Conservation (phyloP, 2,888 invertebrate species). For the Cinara cedri region DNA sequence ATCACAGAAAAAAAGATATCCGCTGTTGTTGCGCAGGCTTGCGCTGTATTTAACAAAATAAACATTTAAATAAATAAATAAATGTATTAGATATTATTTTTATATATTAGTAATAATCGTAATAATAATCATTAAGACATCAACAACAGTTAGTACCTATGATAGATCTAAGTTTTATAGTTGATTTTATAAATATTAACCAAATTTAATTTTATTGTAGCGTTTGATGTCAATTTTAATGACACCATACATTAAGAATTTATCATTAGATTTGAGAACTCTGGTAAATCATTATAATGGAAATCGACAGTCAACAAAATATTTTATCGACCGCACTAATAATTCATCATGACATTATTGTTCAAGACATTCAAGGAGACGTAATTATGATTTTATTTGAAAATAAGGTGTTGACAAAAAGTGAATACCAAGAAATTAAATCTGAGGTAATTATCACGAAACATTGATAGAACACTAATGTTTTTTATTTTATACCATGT, state of each 20-base stretch:
- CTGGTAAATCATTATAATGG: slow-evolving; percentile 14
- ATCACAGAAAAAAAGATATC: too few relatives aligned
- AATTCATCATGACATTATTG: slow-evolving; percentile 34
- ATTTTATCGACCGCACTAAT: slow-evolving; percentile 39
- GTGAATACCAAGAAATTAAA: slow-evolving; percentile 56
- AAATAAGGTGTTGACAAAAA: slow-evolving; percentile 41
- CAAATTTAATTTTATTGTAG: background rate
- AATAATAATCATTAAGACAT: too few relatives aligned
- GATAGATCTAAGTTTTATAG: too few relatives aligned
- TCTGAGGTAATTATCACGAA: slow-evolving; percentile 49
- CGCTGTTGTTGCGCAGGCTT: too few relatives aligned
- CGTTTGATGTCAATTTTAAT: background rate
- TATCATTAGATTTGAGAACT: background rate
- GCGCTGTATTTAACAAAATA: too few relatives aligned
- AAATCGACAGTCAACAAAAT: slow-evolving; percentile 18
- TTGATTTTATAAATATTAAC: background rate
- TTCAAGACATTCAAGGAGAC: slow-evolving; percentile 58
- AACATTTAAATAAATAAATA: too few relatives aligned
- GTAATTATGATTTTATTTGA: slow-evolving; percentile 48
- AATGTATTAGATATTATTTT: too few relatives aligned
- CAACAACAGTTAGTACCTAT: too few relatives aligned
- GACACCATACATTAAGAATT: background rate
- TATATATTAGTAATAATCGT: too few relatives aligned
- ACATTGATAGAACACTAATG: background rate
- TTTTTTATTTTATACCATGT: background rate